phyloP scores from a whole-genome alignment of 2,797 vertebrate species.

The Oreonectes daqikongensis region DNA sequence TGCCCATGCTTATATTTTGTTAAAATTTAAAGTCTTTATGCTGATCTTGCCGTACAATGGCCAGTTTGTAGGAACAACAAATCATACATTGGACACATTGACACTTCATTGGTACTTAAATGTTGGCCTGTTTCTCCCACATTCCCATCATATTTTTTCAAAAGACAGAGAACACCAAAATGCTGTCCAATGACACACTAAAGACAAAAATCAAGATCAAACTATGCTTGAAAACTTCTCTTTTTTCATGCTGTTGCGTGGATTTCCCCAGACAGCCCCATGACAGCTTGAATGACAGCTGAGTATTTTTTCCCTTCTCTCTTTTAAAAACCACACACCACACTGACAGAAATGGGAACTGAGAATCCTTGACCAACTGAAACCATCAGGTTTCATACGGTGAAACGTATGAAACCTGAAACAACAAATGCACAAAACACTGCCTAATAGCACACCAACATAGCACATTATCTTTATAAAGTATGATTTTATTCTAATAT shows the following conservation, averaged over 20 bases:
- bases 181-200: background rate
- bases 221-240: constrained; percentile 15
- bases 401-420: constrained; percentile 24
- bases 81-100: no score
- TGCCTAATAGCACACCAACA: background rate
- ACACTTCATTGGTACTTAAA: background rate
- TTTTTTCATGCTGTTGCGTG: constrained; percentile 30
- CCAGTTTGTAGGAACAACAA: no score
- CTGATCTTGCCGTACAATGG: no score
- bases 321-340: constrained; percentile 10
- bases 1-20: no score
- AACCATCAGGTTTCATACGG: constrained; percentile 41
- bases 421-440: constrained; percentile 8
- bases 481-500: background rate
- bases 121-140: background rate
- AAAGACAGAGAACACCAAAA: background rate
- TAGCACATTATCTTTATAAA: background rate
- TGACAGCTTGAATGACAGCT: constrained; percentile 38
- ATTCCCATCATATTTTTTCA: background rate
- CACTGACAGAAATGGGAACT: constrained; percentile 45
- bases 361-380: constrained; percentile 48
- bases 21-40: no score
- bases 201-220: constrained; percentile 11
- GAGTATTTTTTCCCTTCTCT: constrained; percentile 24
- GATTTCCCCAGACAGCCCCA: constrained; percentile 42